Percentiles rank a stretch among this genome's conserved stretches.
phyloP scores from a whole-genome alignment of 2,113 vertebrate genomes.

The Anhinga anhinga region DNA sequence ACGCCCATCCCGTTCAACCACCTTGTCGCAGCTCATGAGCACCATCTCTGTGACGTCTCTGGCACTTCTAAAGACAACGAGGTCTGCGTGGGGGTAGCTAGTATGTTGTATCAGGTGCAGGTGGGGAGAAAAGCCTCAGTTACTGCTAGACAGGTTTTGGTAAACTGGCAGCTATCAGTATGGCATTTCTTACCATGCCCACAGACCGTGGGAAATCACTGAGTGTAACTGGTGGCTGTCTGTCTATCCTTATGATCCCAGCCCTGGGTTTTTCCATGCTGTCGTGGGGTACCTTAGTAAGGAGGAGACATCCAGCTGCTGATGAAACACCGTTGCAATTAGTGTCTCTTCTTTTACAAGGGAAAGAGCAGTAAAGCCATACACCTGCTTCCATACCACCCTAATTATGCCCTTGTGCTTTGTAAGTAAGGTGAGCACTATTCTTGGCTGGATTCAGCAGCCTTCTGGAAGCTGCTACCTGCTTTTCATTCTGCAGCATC shows the following conservation, averaged over 20 bases:
- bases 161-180: background rate
- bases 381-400: background rate
- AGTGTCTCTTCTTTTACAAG: background rate
- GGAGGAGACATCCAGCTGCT: background rate
- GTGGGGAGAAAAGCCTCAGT: background rate
- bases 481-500: background rate
- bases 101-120: background rate
- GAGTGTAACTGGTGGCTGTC: background rate
- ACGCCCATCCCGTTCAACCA: background rate
- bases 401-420: background rate
- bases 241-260: background rate
- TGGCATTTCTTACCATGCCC: background rate
- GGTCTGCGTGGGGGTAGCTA: background rate
- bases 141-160: background rate
- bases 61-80: background rate
- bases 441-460: background rate
- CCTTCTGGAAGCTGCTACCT: background rate
- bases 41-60: background rate
- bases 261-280: background rate
- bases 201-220: fast-evolving
- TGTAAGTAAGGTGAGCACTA: background rate
- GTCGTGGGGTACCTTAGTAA: background rate
- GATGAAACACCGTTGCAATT: background rate
- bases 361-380: background rate
- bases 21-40: background rate